Evolutionary conservation across 2,113 vertebrate species (phyloP).

Genomic region (western clawed frog (Xenopus tropicalis)): UCB_Xtro_10.0 CM004445.2:129305001-129305500

Average conservation of each 20-base stretch:
- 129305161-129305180: slow-evolving; percentile 12
- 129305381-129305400: slow-evolving; percentile 25
- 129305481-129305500: slow-evolving; percentile 14
- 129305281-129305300: background rate
- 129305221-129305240: background rate
- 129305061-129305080: slow-evolving; percentile 1
- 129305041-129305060: slow-evolving; percentile 22
- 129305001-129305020: slow-evolving; percentile 1
- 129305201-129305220: background rate
- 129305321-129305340: background rate
- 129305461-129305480: slow-evolving; percentile 21
- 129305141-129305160: slow-evolving; percentile 12
- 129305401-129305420: slow-evolving; percentile 26
- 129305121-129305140: too few species aligned
- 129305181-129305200: background rate
- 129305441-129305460: slow-evolving; percentile 15
- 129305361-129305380: slow-evolving; percentile 21
- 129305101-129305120: background rate
- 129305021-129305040: slow-evolving; percentile 31
- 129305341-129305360: slow-evolving; percentile 24
- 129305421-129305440: slow-evolving; percentile 28
- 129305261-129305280: background rate
- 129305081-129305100: background rate
- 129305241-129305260: background rate
- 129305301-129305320: background rate